Evolutionary conservation across 1,140 invertebrate species (phyloP).

Genomic region (Bombus impatiens): DNA sequence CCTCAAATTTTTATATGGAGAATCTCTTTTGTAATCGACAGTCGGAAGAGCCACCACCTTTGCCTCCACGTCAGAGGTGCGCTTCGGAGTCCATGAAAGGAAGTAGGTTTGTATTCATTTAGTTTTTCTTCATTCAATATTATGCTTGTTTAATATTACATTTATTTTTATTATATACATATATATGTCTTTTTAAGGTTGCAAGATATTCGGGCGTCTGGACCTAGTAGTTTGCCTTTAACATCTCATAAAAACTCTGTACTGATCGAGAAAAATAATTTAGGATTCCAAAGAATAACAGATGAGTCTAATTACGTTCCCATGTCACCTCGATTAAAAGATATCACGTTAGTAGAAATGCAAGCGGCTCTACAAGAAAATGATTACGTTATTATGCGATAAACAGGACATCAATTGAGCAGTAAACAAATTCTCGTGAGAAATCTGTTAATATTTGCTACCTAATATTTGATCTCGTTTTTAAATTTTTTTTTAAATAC

Average conservation of each 20-base stretch:
- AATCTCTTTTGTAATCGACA: constrained; percentile 64
- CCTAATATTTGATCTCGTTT: background rate
- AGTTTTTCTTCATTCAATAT: background rate
- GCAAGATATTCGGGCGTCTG: constrained; percentile 73
- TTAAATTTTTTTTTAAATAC: background rate
- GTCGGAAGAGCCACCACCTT: constrained; percentile 74
- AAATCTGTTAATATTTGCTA: background rate
- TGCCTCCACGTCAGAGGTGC: constrained; percentile 77
- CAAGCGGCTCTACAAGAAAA: constrained; percentile 70
- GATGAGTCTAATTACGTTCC: constrained; percentile 78
- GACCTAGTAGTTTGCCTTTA: constrained; percentile 68
- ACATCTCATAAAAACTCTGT: constrained; percentile 65
- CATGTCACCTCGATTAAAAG: constrained; percentile 77
- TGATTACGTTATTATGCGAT: constrained; percentile 80
- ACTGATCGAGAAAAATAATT: constrained; percentile 62
- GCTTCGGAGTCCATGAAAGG: constrained; percentile 69
- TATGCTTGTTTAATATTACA: background rate
- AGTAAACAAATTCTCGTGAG: background rate
- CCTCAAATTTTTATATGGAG: constrained; percentile 71
- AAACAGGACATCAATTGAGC: background rate
- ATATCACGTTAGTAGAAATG: constrained; percentile 64
- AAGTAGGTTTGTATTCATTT: constrained; percentile 66
- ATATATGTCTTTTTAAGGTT: constrained; percentile 59
- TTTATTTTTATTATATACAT: background rate
- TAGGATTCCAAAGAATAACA: constrained; percentile 53